Conservation (phyloP, 2,797 vertebrate species). For the Cyprinella venusta region DNA sequence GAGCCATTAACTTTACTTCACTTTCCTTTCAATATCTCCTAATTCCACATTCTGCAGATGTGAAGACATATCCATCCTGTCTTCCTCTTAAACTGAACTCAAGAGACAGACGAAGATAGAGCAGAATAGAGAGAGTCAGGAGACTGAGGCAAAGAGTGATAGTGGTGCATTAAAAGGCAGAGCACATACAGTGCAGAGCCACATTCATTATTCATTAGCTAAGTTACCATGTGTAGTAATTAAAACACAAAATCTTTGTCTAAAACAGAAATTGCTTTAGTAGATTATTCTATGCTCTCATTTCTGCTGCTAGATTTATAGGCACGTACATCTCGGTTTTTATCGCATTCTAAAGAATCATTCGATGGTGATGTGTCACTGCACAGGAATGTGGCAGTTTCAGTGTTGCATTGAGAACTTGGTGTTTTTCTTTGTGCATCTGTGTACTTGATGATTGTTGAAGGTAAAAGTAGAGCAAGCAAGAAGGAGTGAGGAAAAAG, state of each 20-base stretch:
- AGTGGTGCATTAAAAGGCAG: constrained; percentile 80
- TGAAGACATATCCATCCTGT: constrained; percentile 13
- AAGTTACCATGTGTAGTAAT: constrained; percentile 83
- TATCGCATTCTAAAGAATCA: neutral
- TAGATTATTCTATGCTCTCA: constrained; percentile 62
- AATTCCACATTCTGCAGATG: constrained; percentile 2
- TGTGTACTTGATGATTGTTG: constrained; percentile 52
- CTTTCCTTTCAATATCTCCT: constrained; percentile 6
- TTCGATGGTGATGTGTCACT: constrained; percentile 9
- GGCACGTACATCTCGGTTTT: constrained; percentile 40
- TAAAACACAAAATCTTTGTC: constrained; percentile 76
- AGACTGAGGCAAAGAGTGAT: constrained; percentile 59
- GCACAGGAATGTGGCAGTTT: constrained; percentile 20
- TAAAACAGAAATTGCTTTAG: constrained; percentile 74
- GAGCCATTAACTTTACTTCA: constrained; percentile 5
- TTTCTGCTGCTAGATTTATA: constrained; percentile 68
- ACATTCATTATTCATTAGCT: constrained; percentile 85
- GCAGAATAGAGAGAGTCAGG: constrained; percentile 50
- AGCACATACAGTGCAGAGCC: constrained; percentile 79
- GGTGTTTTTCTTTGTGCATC: constrained; percentile 18
- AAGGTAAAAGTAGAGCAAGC: constrained; percentile 66
- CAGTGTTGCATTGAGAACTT: constrained; percentile 52
- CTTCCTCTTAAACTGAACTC: constrained; percentile 24
- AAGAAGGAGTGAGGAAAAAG: constrained; percentile 60
- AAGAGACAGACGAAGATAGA: constrained; percentile 23